Conservation (phyloP, 1,140 invertebrate genomes). For the Meloidogyne chitwoodi region DNA sequence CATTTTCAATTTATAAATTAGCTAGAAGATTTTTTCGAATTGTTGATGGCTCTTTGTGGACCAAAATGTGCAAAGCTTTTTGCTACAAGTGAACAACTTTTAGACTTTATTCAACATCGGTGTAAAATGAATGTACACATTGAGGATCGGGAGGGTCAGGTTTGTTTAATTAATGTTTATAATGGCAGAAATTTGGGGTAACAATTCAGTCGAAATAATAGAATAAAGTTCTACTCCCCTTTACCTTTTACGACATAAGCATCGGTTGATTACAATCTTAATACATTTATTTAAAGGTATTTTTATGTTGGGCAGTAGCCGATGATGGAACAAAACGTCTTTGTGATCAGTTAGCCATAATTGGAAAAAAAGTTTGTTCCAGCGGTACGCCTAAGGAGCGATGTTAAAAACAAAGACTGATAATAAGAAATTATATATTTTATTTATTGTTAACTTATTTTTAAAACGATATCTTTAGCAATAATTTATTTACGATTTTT, state of each 20-base stretch:
- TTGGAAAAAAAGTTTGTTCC: background rate
- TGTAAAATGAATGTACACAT: background rate
- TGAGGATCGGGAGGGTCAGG: background rate
- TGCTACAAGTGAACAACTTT: background rate
- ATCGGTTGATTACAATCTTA: background rate
- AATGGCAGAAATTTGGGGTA: no score
- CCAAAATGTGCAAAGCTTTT: background rate
- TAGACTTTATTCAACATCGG: background rate
- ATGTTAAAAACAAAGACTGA: background rate
- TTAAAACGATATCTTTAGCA: no score
- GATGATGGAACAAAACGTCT: background rate
- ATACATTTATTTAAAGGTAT: background rate
- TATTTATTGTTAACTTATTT: no score
- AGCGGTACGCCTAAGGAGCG: background rate
- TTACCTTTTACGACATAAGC: no score
- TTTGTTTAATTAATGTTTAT: background rate
- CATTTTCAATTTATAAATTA: background rate
- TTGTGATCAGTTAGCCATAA: background rate
- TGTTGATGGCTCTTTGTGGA: background rate
- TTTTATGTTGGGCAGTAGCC: background rate
- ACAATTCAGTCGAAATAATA: no score
- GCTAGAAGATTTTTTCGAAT: background rate
- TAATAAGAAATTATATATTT: no score
- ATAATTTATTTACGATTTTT: no score
- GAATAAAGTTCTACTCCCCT: no score